phyloP scores from a whole-genome alignment of 2,113 vertebrate genomes.

The Aptenodytes forsteri region DNA sequence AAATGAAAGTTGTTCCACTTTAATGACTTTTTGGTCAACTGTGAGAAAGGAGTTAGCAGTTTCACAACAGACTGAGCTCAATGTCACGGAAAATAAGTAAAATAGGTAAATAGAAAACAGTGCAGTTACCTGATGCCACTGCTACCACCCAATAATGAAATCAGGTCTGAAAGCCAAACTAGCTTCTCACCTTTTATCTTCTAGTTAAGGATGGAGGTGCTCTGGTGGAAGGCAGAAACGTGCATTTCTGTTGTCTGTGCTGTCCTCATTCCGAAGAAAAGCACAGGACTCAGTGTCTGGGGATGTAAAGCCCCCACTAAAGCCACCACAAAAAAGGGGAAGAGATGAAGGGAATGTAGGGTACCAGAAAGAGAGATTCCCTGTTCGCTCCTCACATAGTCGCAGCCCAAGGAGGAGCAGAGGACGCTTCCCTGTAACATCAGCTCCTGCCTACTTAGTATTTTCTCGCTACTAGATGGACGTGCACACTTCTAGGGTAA shows the following conservation, averaged over 20 bases:
- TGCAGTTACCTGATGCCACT: background rate
- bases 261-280: background rate
- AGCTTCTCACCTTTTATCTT: background rate
- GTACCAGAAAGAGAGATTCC: background rate
- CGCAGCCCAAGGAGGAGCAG: background rate
- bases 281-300: background rate
- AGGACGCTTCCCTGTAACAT: background rate
- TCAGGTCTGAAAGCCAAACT: background rate
- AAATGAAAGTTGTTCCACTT: background rate
- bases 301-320: background rate
- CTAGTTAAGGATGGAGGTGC: background rate
- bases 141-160: background rate
- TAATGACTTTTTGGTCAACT: background rate
- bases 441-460: background rate
- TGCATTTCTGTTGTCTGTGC: background rate
- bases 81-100: background rate
- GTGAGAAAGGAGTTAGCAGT: background rate
- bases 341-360: background rate
- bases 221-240: background rate
- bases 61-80: background rate
- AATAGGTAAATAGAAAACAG: background rate
- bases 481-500: background rate
- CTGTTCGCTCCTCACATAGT: background rate
- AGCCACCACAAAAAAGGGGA: background rate
- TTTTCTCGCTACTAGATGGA: background rate